Conservation (phyloP, 2,797 vertebrate species). For the Pitangus sulphuratus region DNA sequence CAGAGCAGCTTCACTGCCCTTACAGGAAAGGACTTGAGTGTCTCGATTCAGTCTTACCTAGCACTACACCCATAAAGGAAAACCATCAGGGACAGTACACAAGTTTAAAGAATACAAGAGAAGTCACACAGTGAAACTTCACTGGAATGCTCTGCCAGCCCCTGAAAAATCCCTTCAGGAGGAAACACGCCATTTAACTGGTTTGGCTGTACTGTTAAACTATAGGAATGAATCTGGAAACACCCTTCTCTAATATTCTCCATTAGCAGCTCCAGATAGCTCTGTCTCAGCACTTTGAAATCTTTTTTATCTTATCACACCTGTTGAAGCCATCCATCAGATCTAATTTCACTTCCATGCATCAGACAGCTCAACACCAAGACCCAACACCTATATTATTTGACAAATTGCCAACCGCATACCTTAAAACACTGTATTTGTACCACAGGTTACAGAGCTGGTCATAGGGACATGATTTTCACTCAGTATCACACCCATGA, state of each 20-base stretch:
- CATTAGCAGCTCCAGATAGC: not conserved
- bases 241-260: not conserved
- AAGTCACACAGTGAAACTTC: not conserved
- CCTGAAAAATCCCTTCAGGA: not conserved
- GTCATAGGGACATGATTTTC: accelerated
- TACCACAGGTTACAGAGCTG: not conserved
- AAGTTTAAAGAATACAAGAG: not conserved
- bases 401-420: not conserved
- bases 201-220: not conserved
- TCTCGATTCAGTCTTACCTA: not conserved
- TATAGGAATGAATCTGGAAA: not conserved
- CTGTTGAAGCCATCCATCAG: not conserved
- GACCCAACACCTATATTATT: not conserved
- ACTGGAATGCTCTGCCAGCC: not conserved
- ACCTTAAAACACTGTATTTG: not conserved
- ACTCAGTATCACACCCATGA: not conserved
- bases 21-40: accelerated
- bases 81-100: not conserved
- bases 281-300: not conserved
- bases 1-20: not conserved
- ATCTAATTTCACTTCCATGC: not conserved
- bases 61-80: not conserved
- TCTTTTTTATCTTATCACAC: not conserved
- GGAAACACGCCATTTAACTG: not conserved
- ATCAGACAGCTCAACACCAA: not conserved